Base-by-base conservation (phyloP, 1,140 invertebrate genomes). In the Euura saliciscinereae region DNA sequence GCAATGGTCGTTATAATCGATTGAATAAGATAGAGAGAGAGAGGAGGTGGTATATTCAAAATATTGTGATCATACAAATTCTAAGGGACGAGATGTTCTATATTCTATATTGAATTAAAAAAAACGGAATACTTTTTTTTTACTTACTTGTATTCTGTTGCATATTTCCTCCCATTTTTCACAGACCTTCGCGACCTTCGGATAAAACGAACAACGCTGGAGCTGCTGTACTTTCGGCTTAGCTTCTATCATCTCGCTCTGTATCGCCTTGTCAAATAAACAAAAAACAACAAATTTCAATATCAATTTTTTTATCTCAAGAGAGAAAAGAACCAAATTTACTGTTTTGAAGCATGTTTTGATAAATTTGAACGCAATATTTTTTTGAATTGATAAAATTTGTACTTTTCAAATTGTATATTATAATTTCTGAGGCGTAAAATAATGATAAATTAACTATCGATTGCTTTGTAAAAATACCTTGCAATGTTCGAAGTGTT, bases 401-500 rank as follows among this genome's bases (percentile, higher is more conserved):
- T 28, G 28, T 1, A 28, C 1, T 28, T 28, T 28, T 59, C 8
- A 59, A 59, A 59, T 59, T 59, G 3, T 59, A 28, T 59, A 59
- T 59, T 59, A 28, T 59, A 3, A 59, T 59, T 59, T 59, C 28
- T 68, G 51, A 11, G 28, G 28, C 28, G 28, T 28, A 1, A 28
- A 28, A 28, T 28, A 28, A 28, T 28, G 28, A 28, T 1, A 28
- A 28, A 28, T 28, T 28, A 28, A 28, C 1, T 28, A 28, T 28
- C 1, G 28, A 28, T 28, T 28, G 28, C 28, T 28, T 28, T 28
- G 13, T 11, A 59, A 59, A 45, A 69, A 77, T 83, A 83, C 89
- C 81, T 84, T 89, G 82, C 79, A 89, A 76, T 82, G 87, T 80
- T 90, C 88, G 73, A 89, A 83, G 71, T 89, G 84, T 70, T 86